Base-by-base conservation (phyloP, 2,888 invertebrate species). In the Dendrolimus houi region DNA sequence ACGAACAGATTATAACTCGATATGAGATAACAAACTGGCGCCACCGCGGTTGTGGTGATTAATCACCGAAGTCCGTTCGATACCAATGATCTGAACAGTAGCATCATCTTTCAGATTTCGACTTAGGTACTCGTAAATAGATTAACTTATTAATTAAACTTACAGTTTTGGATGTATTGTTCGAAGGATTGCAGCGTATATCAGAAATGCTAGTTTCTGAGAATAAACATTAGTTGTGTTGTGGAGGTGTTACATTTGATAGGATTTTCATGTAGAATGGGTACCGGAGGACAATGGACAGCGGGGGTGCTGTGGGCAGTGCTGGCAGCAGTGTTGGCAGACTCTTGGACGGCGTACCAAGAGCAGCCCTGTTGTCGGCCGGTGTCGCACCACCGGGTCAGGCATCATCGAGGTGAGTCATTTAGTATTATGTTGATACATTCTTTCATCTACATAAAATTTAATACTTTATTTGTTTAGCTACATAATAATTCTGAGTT, bases 321-420 rank as follows among this genome's bases (percentile, higher is more conserved):
- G 73, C 63, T 84, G 72, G 82, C 80, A 70, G 91, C 88, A 67
- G 93, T 83, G 65, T 84, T 87, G 80, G 93, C 92, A 66, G 93
- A 93, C 84, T 93, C 92, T 70, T 93, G 93, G 93, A 93, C 92
- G 54, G 91, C 93, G 69, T 93, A 92, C 77, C 92, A 92, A 86
- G 93, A 93, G 83, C 92, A 93, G 77, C 93, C 93, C 54, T 93
- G 93, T 77, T 93, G 93, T 80, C 87, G 92, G 58, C 91, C 92
- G 53, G 87, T 86, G 58, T 83, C 91, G 59, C 93, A 93, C 74
- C 91, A 91, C 66, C 92, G 93, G 59, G 91, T 93, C 62, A 80
- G 93, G 62, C 93, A 93, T 77, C 93, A 93, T 66, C 90, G 93
- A 93, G 93, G 93, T 89, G 72, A 83, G 85, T 78, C 72, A 75